These are phyloP conservation scores for Scomberomorus guttatus DNA, from an alignment of 2,797 vertebrate genomes.

Conservation along the genomic window DNA sequence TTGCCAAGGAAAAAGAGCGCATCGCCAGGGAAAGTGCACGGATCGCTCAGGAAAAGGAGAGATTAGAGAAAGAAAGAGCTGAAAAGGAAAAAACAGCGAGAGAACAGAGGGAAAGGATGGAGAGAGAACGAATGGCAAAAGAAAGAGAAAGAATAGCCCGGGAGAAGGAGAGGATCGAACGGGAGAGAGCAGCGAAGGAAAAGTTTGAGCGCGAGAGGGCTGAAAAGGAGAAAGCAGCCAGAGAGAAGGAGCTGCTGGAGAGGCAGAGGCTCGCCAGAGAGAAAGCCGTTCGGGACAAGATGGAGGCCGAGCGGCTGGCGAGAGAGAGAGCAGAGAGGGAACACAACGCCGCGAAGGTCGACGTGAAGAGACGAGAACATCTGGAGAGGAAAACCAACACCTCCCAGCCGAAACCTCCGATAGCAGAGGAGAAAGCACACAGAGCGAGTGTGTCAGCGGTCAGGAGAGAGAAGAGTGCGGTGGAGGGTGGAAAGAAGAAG, in stretches of 20 bases:
- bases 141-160: not conserved
- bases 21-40: not conserved
- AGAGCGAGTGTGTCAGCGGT: not conserved
- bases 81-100: not conserved
- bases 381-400: constrained; percentile 3
- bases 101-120: not conserved
- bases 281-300: constrained; percentile 16
- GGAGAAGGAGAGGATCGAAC: not conserved
- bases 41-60: not conserved
- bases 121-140: not conserved
- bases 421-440: not conserved
- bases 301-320: constrained; percentile 11
- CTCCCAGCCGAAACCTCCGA: not conserved
- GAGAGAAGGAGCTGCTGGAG: not conserved
- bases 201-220: not conserved
- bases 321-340: constrained; percentile 1
- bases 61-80: not conserved
- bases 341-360: not conserved
- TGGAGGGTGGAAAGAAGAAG: constrained; percentile 49
- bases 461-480: constrained; percentile 18
- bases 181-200: constrained; percentile 2
- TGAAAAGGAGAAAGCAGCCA: not conserved
- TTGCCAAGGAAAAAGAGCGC: accelerated
- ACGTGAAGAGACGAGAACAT: not conserved
- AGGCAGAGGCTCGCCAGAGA: constrained; percentile 5